Evolutionary conservation across 2,888 invertebrate genomes (phyloP).

Genomic region (Sarcophaga subvicina): DNA sequence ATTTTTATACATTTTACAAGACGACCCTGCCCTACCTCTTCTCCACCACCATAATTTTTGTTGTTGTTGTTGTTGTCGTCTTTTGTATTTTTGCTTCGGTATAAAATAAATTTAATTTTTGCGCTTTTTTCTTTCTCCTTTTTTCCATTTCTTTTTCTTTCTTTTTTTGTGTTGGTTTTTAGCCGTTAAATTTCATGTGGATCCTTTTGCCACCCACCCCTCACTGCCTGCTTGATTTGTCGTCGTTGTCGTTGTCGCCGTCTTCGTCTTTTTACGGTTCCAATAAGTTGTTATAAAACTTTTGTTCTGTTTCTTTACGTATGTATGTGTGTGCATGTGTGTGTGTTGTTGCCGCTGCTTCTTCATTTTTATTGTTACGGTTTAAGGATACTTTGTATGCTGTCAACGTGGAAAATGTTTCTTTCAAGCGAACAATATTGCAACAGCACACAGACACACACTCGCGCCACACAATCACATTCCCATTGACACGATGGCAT

Average conservation of each 20-base stretch:
- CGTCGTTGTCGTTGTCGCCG: too few species aligned
- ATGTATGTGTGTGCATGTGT: constrained; percentile 73
- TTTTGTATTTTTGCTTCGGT: constrained; percentile 67
- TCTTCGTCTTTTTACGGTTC: constrained; percentile 59
- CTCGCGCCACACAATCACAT: constrained; percentile 43
- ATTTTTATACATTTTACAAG: constrained; percentile 63
- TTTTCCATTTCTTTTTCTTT: constrained; percentile 23
- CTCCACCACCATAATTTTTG: neutral
- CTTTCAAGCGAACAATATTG: constrained; percentile 69
- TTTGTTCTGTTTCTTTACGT: constrained; percentile 36
- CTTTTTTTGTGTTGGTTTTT: constrained; percentile 45
- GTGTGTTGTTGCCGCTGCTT: constrained; percentile 73
- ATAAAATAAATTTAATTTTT: constrained; percentile 46
- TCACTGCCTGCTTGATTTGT: neutral
- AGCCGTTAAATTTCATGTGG: constrained; percentile 15
- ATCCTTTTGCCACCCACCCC: constrained; percentile 23
- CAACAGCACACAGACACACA: neutral
- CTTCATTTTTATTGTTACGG: constrained; percentile 80
- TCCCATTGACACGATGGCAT: constrained; percentile 45
- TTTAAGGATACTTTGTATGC: constrained; percentile 81
- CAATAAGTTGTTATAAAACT: constrained; percentile 65
- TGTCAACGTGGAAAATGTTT: constrained; percentile 78
- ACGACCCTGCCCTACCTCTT: constrained; percentile 23
- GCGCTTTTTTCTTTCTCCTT: constrained; percentile 56
- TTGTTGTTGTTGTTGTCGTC: constrained; percentile 53